Conservation (phyloP, 2,797 vertebrate genomes). For the Gorsachius magnificus region DNA sequence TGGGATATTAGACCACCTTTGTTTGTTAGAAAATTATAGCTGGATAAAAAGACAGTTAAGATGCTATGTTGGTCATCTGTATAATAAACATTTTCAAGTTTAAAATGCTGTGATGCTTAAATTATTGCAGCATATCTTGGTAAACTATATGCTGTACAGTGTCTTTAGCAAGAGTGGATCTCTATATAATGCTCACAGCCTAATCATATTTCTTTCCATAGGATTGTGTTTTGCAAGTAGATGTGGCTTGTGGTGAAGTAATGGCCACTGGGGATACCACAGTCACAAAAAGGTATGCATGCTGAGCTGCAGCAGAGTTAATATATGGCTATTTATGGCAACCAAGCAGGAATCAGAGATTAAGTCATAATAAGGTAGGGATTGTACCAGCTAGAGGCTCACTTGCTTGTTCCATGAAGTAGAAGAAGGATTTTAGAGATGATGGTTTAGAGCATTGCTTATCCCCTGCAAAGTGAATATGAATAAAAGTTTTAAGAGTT, state of each 20-base stretch:
- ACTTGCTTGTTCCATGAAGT: conserved; percentile 2
- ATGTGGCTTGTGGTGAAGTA: conserved; percentile 24
- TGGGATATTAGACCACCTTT: not conserved
- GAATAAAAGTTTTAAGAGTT: not conserved
- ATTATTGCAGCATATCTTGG: not conserved
- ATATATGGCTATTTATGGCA: conserved; percentile 46
- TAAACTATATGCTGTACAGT: not conserved
- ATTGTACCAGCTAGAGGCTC: conserved; percentile 9
- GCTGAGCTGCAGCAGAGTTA: conserved; percentile 34
- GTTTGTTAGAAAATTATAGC: not conserved
- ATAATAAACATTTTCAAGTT: not conserved
- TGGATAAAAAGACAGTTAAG: not conserved
- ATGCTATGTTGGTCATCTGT: not conserved
- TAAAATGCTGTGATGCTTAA: not conserved
- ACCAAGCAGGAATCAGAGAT: conserved; percentile 30
- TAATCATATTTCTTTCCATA: not conserved
- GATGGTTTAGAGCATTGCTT: conserved; percentile 1
- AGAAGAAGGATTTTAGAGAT: not conserved
- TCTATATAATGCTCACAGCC: not conserved
- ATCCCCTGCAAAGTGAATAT: not conserved
- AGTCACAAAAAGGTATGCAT: conserved; percentile 8
- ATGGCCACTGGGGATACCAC: not conserved
- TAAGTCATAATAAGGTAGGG: conserved; percentile 43
- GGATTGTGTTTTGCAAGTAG: not conserved
- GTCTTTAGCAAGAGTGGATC: not conserved